Conservation (phyloP, 2,797 vertebrate genomes). For the Eurystomus glaucurus region DNA sequence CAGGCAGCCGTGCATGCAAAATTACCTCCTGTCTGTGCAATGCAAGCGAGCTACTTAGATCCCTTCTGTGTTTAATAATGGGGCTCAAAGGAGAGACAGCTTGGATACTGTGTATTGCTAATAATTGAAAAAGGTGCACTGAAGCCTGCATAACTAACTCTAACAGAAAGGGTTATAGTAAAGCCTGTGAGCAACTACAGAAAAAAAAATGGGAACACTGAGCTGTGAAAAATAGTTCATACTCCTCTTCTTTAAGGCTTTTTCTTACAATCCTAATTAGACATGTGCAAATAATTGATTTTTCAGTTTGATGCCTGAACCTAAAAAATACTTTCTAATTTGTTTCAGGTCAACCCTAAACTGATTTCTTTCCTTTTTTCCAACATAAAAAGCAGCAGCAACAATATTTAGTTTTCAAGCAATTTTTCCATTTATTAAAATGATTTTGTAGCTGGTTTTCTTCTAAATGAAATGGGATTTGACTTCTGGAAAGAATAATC, state of each 20-base stretch:
- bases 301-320: conserved; percentile 9
- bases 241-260: background rate
- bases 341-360: background rate
- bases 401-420: background rate
- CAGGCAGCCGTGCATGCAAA: conserved; percentile 12
- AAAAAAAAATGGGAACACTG: background rate
- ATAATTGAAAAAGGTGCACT: conserved; percentile 47
- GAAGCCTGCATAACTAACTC: conserved; percentile 59
- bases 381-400: background rate
- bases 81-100: conserved; percentile 11
- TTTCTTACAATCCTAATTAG: background rate
- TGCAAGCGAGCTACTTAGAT: background rate
- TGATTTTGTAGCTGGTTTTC: background rate
- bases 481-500: background rate
- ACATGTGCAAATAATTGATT: background rate
- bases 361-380: background rate
- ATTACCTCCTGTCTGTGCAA: conserved; percentile 15
- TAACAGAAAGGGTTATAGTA: conserved; percentile 6
- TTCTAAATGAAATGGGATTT: background rate
- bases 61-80: conserved; percentile 11
- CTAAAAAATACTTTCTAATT: background rate
- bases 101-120: conserved; percentile 56
- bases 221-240: conserved; percentile 29
- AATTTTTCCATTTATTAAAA: background rate
- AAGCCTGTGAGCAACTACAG: background rate